A percentile compares a stretch with the other conserved stretches of the same genome.
Conservation (phyloP, 1,140 invertebrate genomes). For the Drosophila willistoni region DNA sequence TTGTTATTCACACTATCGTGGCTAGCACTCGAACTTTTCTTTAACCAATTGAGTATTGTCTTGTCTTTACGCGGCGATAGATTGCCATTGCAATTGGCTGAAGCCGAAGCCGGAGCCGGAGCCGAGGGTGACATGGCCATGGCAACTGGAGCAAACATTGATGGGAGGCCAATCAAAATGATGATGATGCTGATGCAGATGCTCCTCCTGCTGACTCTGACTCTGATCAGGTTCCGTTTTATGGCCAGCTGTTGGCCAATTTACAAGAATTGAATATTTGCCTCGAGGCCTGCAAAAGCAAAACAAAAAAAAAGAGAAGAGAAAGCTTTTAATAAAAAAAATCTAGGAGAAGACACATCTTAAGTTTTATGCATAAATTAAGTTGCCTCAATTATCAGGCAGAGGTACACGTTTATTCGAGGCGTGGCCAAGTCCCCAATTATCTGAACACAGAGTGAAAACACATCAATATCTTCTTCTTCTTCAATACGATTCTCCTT, state of each 20-base stretch:
- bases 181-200: conserved; percentile 22
- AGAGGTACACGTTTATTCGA: neutral
- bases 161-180: conserved; percentile 31
- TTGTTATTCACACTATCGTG: conserved; percentile 39
- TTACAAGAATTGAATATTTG: conserved; percentile 40
- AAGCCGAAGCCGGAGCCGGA: conserved; percentile 46
- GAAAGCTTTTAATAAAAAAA: conserved; percentile 61
- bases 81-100: conserved; percentile 52
- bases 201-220: conserved; percentile 26
- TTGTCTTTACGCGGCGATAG: conserved; percentile 69
- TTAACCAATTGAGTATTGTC: conserved; percentile 73
- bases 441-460: neutral
- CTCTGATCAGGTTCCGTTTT: conserved; percentile 21
- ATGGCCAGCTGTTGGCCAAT: conserved; percentile 39
- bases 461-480: neutral
- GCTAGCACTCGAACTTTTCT: conserved; percentile 47
- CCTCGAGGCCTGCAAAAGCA: conserved; percentile 50
- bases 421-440: neutral
- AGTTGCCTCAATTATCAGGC: conserved; percentile 11
- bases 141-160: conserved; percentile 36
- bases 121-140: conserved; percentile 53
- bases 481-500: neutral
- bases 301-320: conserved; percentile 22
- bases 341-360: conserved; percentile 35
- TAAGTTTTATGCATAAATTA: conserved; percentile 36